Evolutionary conservation across 2,113 vertebrate species (phyloP), one percentile per base, ranked within the genome.

Genomic region (Mellivora capensis): DNA sequence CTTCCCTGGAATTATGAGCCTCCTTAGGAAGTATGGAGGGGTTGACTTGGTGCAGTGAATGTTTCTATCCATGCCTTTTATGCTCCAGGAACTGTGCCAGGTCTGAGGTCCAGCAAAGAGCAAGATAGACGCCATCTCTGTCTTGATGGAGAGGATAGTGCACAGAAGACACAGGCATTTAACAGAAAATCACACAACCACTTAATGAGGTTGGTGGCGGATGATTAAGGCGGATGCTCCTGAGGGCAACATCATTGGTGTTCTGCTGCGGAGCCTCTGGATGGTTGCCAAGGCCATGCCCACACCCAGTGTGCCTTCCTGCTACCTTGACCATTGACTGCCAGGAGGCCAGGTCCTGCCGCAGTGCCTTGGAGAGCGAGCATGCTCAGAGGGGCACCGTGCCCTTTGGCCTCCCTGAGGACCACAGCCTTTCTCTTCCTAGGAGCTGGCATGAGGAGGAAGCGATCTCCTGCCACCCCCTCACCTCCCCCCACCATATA

Each of bases 401-500:
- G 39, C 7, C 67, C n/a, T 72, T 42, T 77, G 27, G 29, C 31
- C 8, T 69, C 52, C 31, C 23, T 7, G 52, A 76, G 52, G 18
- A 2, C 18, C n/a, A 23, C 42, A 29, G 5, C 31, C 20, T 84
- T 10, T 57, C 10, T 74, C 37, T 91, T 59, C 18, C n/a, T 4
- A 21, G 67, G 12, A 84, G 44, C 47, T 59, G 21, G 34, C 6
- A 6, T 47, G 3, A 31, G 44, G 11, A 76, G 9, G 31, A 49
- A 49, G 37, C 9, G 1, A 49, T 54, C 17, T 57, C n/a, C 18
- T 34, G 69, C 1, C 9, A 17, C 14, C 3, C 9, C 29, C 4
- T 25, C 0, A 1, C 7, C 47, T 21, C 7, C 5, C 23, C 4
- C 18, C 8, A 42, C 3, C n/a, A 15, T 6, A 31, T 6, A 17